Conservation (phyloP, 2,888 invertebrate genomes). For the Tetrapedia diversipes region DNA sequence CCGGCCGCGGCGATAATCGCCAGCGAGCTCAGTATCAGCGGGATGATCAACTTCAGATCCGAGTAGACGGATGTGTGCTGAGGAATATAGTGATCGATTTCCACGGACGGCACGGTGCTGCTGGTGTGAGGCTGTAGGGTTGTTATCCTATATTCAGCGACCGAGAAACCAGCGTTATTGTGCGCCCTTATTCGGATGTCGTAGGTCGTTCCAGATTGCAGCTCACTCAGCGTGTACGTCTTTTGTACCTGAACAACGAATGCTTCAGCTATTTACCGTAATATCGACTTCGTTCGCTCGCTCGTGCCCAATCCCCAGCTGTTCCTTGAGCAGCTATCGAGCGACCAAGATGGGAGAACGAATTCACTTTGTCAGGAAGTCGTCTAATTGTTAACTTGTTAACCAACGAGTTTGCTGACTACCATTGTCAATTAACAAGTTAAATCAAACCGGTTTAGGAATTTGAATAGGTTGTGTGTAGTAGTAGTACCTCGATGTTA, state of each 20-base stretch:
- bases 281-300: background rate
- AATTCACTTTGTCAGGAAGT: background rate
- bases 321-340: background rate
- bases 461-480: background rate
- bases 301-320: background rate
- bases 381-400: too few relatives aligned
- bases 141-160: conserved; percentile 92
- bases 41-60: conserved; percentile 80
- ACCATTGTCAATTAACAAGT: background rate
- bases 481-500: conserved; percentile 86
- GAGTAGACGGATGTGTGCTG: conserved; percentile 80
- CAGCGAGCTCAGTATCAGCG: conserved; percentile 79
- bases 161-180: conserved; percentile 94
- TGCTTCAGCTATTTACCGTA: conserved; percentile 14
- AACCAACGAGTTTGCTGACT: too few relatives aligned
- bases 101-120: conserved; percentile 81
- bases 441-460: background rate
- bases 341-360: background rate
- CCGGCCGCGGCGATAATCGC: conserved; percentile 81
- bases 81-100: conserved; percentile 80
- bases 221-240: conserved; percentile 90
- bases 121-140: conserved; percentile 91
- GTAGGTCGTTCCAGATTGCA: conserved; percentile 87
- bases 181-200: conserved; percentile 86
- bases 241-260: conserved; percentile 84